Conservation (phyloP, 2,888 invertebrate species). For the Nomada hirtipes region DNA sequence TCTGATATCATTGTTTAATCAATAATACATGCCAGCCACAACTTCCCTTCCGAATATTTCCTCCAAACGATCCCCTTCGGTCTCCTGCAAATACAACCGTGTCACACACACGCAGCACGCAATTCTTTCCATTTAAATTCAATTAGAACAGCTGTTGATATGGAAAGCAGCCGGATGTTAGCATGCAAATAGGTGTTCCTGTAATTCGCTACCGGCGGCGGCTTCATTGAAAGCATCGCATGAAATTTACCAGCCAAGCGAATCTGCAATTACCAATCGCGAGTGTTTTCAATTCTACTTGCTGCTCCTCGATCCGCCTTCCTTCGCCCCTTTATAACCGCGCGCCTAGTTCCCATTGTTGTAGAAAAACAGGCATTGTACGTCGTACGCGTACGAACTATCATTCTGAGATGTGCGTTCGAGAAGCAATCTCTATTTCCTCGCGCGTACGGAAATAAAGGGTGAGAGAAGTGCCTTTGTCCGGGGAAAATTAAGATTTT, state of each 20-base stretch:
- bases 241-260: not conserved
- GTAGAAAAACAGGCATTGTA: slow-evolving; percentile 15
- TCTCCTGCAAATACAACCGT: no score
- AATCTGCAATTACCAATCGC: slow-evolving; percentile 14
- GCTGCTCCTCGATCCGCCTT: not conserved
- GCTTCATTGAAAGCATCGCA: slow-evolving; percentile 21
- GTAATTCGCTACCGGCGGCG: not conserved
- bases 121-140: slow-evolving; percentile 33
- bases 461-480: not conserved
- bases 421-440: not conserved
- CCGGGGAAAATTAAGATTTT: slow-evolving; percentile 36
- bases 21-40: no score
- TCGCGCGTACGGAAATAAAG: not conserved
- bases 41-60: not conserved
- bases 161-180: not conserved
- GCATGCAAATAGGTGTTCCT: slow-evolving; percentile 30
- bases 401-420: not conserved
- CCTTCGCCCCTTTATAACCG: not conserved
- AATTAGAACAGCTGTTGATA: slow-evolving; percentile 24
- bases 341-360: not conserved
- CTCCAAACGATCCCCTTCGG: not conserved
- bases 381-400: not conserved
- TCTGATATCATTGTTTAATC: no score
- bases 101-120: not conserved
- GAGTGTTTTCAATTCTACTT: not conserved